A percentile compares a stretch with the other conserved stretches of the same genome.
Conservation (phyloP, 2,113 vertebrate species). For the Gila orcuttii region DNA sequence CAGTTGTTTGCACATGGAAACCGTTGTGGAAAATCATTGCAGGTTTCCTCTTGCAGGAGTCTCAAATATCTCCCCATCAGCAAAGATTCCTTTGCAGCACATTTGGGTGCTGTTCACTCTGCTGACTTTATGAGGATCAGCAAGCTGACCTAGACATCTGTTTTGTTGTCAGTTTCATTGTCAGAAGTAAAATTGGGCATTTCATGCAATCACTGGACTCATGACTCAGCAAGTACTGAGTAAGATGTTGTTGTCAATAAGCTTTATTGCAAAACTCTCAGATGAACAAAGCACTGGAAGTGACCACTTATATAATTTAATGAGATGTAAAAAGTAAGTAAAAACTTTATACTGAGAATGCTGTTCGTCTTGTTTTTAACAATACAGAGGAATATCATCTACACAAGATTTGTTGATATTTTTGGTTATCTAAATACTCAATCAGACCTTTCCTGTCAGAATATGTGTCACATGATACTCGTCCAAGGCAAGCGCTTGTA, state of each 20-base stretch:
- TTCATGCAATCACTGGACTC: background rate
- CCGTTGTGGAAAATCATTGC: background rate
- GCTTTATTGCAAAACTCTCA: no score
- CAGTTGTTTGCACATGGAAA: background rate
- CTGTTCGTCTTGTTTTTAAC: background rate
- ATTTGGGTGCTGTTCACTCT: conserved; percentile 7
- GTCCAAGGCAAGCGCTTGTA: no score
- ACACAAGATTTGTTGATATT: background rate
- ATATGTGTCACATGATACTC: no score
- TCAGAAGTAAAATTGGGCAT: background rate
- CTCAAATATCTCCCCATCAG: conserved; percentile 21
- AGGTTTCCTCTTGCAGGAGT: background rate
- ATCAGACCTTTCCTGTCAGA: no score
- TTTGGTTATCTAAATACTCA: background rate
- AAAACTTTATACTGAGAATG: background rate
- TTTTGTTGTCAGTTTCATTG: background rate
- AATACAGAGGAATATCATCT: background rate
- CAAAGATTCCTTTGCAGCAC: background rate
- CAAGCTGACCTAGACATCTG: conserved; percentile 11
- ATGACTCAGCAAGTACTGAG: background rate
- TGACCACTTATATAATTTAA: background rate
- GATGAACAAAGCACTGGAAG: background rate
- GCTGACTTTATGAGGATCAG: background rate
- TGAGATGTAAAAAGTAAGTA: background rate
- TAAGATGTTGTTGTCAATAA: no score